Base-by-base conservation (phyloP, 2,888 invertebrate species). In the Emmelina monodactyla region DNA sequence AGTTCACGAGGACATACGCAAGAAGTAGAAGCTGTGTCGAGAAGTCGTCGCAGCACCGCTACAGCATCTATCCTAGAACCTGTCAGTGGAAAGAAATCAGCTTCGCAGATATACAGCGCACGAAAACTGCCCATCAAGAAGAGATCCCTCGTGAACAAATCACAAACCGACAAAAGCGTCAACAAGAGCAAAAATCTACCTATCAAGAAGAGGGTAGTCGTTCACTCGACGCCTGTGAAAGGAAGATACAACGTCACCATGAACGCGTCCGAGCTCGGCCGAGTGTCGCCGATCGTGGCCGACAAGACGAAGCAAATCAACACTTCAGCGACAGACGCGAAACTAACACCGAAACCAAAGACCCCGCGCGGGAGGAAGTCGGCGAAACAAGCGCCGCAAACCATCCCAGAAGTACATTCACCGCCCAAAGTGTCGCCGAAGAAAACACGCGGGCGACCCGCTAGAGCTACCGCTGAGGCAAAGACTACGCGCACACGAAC, bases 211-310 rank as follows among this genome's bases (percentile, higher is more conserved):
- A 55, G 72, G 9, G 43, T 41, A 9, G 50, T 69, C 13, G 37
- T 58, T 16, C 76, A 75, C 42, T 75, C 78, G 1, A 76, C 78
- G 33, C 78, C 78, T 0, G 48, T 72, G 12, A 65, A 64, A 46
- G 62, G 63, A 0, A 39, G 47, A 1, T 39, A 14, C 3, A 35
- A 44, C 29, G n/a, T 45, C 2, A 48, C 55, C 0, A 41, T 58
- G 48, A 48, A 52, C 38, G 61, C 55, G 3, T 50, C 61, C 0
- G 65, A 50, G 11, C 47, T 66, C 11, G 62, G 57, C 7, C 56
- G 63, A 10, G 63, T 68, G 22, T 76, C 78, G 38, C 75, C 78
- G 22, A 71, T 72, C 22, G 53, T 53, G 1, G 34, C 35, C 5
- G 46, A 50, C 10, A 33, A 34, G 3, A 34, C 47, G 7, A 29